These are phyloP conservation scores for Nyctibius grandis DNA, from an alignment of 2,797 vertebrate species.

Conservation along the genomic window DNA sequence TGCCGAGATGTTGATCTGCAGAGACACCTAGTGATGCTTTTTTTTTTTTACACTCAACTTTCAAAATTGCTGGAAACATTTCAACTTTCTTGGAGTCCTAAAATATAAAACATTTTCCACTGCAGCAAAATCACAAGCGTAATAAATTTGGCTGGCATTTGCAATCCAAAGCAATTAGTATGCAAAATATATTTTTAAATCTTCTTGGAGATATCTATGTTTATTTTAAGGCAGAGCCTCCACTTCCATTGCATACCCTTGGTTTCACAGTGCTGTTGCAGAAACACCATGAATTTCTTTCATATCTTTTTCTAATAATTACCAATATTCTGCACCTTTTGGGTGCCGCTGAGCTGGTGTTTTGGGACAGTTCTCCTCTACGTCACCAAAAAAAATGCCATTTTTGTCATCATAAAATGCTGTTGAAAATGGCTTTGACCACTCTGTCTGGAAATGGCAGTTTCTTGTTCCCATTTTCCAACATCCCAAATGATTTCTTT, in stretches of 20 bases:
- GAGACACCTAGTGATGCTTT: conserved; percentile 8
- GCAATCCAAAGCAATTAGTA: neutral
- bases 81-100: neutral
- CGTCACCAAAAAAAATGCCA: accelerated
- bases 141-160: conserved; percentile 33
- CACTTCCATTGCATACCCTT: neutral
- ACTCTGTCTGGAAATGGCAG: accelerated
- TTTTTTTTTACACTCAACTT: neutral
- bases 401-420: neutral
- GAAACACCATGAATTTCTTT: neutral
- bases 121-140: neutral
- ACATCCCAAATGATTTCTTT: neutral
- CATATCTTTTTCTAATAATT: neutral
- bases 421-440: neutral
- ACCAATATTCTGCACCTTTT: neutral
- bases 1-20: neutral
- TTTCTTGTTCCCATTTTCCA: neutral
- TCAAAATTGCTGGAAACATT: neutral
- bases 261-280: neutral
- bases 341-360: no score
- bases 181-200: neutral
- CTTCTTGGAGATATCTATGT: neutral
- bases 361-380: neutral
- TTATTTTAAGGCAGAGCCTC: neutral
- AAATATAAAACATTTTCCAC: neutral